Conservation (phyloP, 37 sponge, comb jelly and placozoan genomes). For the Cladorhizidae sp. region DNA sequence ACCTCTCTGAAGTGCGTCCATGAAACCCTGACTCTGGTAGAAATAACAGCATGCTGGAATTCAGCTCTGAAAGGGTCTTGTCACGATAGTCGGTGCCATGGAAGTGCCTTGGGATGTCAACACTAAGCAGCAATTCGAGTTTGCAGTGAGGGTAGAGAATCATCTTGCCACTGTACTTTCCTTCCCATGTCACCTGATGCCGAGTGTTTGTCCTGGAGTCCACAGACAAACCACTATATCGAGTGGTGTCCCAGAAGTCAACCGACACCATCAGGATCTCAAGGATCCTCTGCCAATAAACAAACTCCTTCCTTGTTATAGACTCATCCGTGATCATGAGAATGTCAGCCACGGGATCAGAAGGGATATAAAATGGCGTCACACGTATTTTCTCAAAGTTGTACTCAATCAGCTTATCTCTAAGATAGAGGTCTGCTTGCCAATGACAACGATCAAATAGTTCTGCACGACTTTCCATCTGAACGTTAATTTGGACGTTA, state of each 20-base stretch:
- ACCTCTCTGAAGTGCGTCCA: neutral
- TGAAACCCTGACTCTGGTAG: slow-evolving; percentile 13
- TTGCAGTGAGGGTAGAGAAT: slow-evolving; percentile 75
- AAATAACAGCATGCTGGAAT: slow-evolving; percentile 62
- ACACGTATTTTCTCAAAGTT: slow-evolving; percentile 65
- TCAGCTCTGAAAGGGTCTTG: slow-evolving; percentile 18
- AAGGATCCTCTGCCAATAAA: slow-evolving; percentile 76
- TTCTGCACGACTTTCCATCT: slow-evolving; percentile 77
- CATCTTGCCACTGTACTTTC: slow-evolving; percentile 51
- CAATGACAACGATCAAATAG: slow-evolving; percentile 75
- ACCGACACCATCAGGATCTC: slow-evolving; percentile 52
- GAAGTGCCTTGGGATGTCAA: slow-evolving; percentile 70
- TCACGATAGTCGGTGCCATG: slow-evolving; percentile 42
- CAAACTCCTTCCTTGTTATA: slow-evolving; percentile 70
- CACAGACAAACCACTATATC: slow-evolving; percentile 69
- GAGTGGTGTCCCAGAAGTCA: slow-evolving; percentile 78
- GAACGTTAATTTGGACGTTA: slow-evolving; percentile 54
- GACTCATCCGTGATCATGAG: slow-evolving; percentile 69
- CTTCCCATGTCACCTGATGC: slow-evolving; percentile 70
- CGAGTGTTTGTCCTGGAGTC: slow-evolving; percentile 41
- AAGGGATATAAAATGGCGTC: slow-evolving; percentile 67
- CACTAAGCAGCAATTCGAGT: slow-evolving; percentile 21
- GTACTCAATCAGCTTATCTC: slow-evolving; percentile 85
- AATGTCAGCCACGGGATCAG: slow-evolving; percentile 65
- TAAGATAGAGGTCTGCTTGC: slow-evolving; percentile 73